phyloP scores from a whole-genome alignment of 2,113 vertebrate species.

The Cololabis saira region DNA sequence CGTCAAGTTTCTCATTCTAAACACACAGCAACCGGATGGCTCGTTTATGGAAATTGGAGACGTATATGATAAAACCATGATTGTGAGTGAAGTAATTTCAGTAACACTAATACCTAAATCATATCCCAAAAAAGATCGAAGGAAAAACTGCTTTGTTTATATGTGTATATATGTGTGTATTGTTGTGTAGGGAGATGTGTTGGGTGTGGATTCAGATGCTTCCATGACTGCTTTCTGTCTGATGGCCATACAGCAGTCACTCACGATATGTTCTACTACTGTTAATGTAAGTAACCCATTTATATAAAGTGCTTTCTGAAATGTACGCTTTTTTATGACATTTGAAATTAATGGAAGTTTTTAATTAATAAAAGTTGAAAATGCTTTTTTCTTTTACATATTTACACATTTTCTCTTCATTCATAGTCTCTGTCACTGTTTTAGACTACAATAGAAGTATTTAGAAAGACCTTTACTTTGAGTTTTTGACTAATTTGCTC shows the following conservation, averaged over 20 bases:
- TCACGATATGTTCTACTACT: slow-evolving; percentile 61
- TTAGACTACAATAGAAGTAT: background rate
- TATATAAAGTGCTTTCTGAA: background rate
- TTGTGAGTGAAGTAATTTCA: slow-evolving; percentile 64
- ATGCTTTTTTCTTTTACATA: too few species aligned
- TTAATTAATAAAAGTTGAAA: too few species aligned
- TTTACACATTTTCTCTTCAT: too few species aligned
- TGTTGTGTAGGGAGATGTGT: slow-evolving; percentile 80
- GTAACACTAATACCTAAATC: background rate
- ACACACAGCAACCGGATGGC: slow-evolving; percentile 84
- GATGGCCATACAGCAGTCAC: slow-evolving; percentile 84
- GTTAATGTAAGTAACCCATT: slow-evolving; percentile 78
- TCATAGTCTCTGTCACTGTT: too few species aligned
- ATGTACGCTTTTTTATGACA: background rate
- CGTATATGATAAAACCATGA: slow-evolving; percentile 75
- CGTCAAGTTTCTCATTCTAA: slow-evolving; percentile 86
- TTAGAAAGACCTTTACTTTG: background rate
- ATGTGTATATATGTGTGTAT: background rate
- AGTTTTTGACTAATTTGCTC: background rate
- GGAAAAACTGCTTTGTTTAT: background rate
- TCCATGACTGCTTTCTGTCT: slow-evolving; percentile 90
- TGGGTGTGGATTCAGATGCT: slow-evolving; percentile 58
- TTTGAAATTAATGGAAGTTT: background rate
- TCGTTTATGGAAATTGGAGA: slow-evolving; percentile 81
- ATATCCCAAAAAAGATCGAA: background rate